Percentiles rank a stretch among this genome's conserved stretches.
phyloP scores from a whole-genome alignment of 2,113 vertebrate species.

The Charadrius vociferus region DNA sequence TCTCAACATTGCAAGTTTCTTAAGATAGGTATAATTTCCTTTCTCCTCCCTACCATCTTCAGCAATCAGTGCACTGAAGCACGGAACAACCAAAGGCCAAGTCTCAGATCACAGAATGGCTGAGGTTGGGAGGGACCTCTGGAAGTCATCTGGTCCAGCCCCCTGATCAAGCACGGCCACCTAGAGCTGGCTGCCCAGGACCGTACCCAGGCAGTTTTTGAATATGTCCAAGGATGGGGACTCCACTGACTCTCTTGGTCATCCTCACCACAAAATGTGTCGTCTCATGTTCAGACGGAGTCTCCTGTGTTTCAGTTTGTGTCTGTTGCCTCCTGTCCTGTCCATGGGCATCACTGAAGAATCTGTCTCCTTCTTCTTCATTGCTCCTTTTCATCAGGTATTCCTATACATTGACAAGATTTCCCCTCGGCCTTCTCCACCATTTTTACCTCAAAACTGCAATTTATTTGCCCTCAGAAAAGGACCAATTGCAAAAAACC shows the following conservation, averaged over 20 bases:
- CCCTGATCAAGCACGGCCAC: background rate
- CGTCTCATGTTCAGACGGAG: background rate
- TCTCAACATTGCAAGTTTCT: background rate
- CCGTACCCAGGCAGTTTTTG: fast-evolving
- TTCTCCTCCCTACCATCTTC: background rate
- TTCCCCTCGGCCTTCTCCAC: background rate
- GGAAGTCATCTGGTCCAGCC: background rate
- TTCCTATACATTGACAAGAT: background rate
- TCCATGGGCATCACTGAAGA: background rate
- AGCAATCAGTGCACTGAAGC: background rate
- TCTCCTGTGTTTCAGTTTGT: background rate
- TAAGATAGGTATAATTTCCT: background rate
- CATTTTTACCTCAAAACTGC: background rate
- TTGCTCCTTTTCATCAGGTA: background rate
- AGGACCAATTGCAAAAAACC: background rate
- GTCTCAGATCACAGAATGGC: fast-evolving
- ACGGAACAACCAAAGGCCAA: background rate
- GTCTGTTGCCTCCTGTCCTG: background rate
- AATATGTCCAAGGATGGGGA: background rate
- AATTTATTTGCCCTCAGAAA: background rate
- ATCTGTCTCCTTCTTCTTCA: background rate
- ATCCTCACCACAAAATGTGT: background rate
- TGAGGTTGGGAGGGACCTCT: background rate
- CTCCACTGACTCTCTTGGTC: background rate
- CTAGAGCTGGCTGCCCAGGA: background rate